phyloP scores from a whole-genome alignment of 1,140 invertebrate species.

The Rhynchophorus ferrugineus region DNA sequence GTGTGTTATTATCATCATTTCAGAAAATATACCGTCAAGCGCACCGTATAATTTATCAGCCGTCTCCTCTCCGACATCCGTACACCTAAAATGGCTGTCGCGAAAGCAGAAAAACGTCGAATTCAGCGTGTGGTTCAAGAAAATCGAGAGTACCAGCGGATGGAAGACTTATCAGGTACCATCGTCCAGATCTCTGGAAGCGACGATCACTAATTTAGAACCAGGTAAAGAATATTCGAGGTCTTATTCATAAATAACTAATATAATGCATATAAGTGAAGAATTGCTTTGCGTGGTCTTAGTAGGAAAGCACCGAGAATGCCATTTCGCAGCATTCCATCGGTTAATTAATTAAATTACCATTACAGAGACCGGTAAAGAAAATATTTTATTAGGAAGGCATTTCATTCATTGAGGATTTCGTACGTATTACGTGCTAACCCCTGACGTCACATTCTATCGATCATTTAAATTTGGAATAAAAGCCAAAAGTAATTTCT shows the following conservation, averaged over 20 bases:
- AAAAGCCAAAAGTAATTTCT: too few species aligned
- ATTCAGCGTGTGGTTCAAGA: conserved; percentile 78
- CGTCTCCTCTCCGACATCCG: conserved; percentile 63
- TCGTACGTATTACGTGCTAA: too few species aligned
- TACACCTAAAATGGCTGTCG: conserved; percentile 80
- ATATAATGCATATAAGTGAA: neutral
- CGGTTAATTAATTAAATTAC: too few species aligned
- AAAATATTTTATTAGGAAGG: too few species aligned
- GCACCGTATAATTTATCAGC: conserved; percentile 86
- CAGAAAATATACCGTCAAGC: conserved; percentile 79
- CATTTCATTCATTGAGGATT: too few species aligned
- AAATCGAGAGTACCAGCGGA: conserved; percentile 55
- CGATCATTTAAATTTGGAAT: too few species aligned
- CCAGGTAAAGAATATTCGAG: conserved; percentile 45
- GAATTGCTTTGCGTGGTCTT: too few species aligned
- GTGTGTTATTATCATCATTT: conserved; percentile 45
- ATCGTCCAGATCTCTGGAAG: conserved; percentile 62
- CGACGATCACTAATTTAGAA: conserved; percentile 68
- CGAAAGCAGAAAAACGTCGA: conserved; percentile 75
- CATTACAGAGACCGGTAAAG: too few species aligned
- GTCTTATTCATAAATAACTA: neutral
- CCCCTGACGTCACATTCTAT: too few species aligned
- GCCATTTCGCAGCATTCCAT: too few species aligned
- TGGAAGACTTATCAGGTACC: conserved; percentile 69
- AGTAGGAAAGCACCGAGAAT: too few species aligned